These are phyloP conservation scores for Polyodon spathula DNA, from an alignment of 2,113 vertebrate genomes.

Conservation along the genomic window DNA sequence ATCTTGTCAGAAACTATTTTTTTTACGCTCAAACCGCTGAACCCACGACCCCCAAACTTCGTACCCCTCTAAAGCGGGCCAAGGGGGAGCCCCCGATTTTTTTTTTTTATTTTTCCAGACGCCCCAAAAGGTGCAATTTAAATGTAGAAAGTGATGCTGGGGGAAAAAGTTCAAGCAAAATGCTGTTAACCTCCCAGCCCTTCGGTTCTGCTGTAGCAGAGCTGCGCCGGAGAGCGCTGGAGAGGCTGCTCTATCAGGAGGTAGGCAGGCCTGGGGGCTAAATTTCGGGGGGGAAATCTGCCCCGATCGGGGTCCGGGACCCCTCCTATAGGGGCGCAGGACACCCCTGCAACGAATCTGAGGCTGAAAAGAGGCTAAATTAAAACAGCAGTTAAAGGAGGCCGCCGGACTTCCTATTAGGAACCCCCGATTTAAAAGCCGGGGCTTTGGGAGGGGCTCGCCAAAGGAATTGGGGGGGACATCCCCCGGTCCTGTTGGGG, in stretches of 20 bases:
- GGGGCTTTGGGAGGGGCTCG: slow-evolving; percentile 35
- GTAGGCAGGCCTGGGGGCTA: background rate
- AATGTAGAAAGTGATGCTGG: slow-evolving; percentile 59
- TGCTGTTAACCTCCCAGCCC: slow-evolving; percentile 52
- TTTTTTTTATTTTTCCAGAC: slow-evolving; percentile 45
- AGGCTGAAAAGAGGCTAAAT: slow-evolving; percentile 49
- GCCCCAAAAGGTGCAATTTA: slow-evolving; percentile 45
- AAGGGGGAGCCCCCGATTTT: slow-evolving; percentile 36
- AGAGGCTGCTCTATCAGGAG: background rate
- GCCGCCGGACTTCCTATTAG: too few relatives aligned
- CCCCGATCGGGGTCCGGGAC: background rate
- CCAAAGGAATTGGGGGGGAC: slow-evolving; percentile 11
- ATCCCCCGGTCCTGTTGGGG: too few relatives aligned
- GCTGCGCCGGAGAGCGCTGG: background rate
- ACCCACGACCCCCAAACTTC: slow-evolving; percentile 29
- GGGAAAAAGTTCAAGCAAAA: slow-evolving; percentile 51
- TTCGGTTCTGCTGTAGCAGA: slow-evolving; percentile 18
- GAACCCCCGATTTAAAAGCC: too few relatives aligned
- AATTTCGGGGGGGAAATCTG: background rate
- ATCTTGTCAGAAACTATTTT: slow-evolving; percentile 50
- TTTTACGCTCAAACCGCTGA: slow-evolving; percentile 32
- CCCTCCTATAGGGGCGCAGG: too few relatives aligned
- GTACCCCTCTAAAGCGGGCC: slow-evolving; percentile 26
- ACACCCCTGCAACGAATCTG: slow-evolving; percentile 49
- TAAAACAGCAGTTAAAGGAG: too few relatives aligned